Base-by-base conservation (phyloP, 2,888 invertebrate genomes). In the Parapristionchus giblindavisi region DNA sequence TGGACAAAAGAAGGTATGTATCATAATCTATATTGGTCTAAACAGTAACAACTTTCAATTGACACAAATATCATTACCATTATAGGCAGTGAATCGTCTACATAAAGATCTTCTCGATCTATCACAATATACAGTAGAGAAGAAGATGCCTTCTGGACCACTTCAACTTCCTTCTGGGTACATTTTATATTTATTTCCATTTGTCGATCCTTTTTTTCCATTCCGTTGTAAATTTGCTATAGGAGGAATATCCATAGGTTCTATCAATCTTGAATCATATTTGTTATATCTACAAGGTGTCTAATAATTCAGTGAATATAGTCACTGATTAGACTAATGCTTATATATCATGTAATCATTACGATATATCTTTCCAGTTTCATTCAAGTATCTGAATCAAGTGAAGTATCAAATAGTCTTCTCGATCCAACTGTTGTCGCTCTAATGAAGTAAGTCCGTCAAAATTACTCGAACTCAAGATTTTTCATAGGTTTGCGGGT, bases 81-180 rank as follows among this genome's bases (percentile, higher is more conserved):
- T 40, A 4, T 40, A 71, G 70, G 17, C 70, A 17, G 40, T 48
- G 56, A 56, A 36, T 40, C 51, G 91, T 60, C 72, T 72, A 0
- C 72, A 93, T 48, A 96, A 96, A 90, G 98, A 98, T 85, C 93
- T 95, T 92, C 93, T 93, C 85, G 98, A 99, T 90, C 90, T 99
- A 90, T 63, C 72, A 14, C 77, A 77, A 54, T 80, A 76, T 56
- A 77, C 79, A 0, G 65, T 75, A 1, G 83, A 83, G 73, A 77
- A 78, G 66, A 81, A 81, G 65, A 77, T 77, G 48, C 60, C 75
- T 3, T 58, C 78, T n/a, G 68, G 75, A 24, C 79, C 75, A 17
- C 71, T 79, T 72, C 79, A 78, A 63, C 75, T 80, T 14, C 79
- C 82, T 2, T 34, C 76, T 27, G 70, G 73, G 71, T 81, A 27